Evolutionary conservation across 2,888 invertebrate species (phyloP), one percentile per base, ranked within the genome.

Genomic region (Peribatodes rhomboidaria): DNA sequence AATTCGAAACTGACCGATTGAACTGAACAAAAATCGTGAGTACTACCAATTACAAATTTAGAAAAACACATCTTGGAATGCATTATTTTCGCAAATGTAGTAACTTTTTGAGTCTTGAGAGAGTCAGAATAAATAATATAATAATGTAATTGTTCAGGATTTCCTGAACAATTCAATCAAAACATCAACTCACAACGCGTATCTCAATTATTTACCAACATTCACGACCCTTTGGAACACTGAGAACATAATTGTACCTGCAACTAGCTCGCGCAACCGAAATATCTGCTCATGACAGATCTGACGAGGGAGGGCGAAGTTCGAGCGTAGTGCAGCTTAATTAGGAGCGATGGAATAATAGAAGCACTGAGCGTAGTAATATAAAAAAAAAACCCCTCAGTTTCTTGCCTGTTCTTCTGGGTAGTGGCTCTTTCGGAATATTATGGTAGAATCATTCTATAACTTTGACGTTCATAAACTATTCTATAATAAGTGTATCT

Each of bases 251-350:
- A 55, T 61, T 44, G 13, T 35, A 58, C 50, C 60, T 44, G 56
- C 42, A 44, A 62, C 65, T 60, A 61, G 42, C 63, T 52, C 61
- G 52, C 27, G 53, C 20, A 37, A 49, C 65, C 50, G 33, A 67
- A 63, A 63, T 61, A 27, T 66, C 70, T 79, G 80, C 47, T 59
- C 70, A 66, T 72, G 77, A 78, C 80, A 81, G 69, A 69, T 74
- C 73, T 78, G 78, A 80, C 65, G 72, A 74, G 71, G 77, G 75
- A 49, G 37, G 50, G 33, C 27, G 58, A 62, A 61, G 44, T 62
- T 65, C 37, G 70, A 62, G 57, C 62, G 60, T 20, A 44, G 31
- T 44, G 42, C 41, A 44, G 31, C 31, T 55, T 41, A 47, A 65
- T 64, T 67, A 59, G 33, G 50, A 61, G 44, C 47, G 57, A 47